phyloP scores from a whole-genome alignment of 2,113 vertebrate species.

The Recurvirostra avosetta region DNA sequence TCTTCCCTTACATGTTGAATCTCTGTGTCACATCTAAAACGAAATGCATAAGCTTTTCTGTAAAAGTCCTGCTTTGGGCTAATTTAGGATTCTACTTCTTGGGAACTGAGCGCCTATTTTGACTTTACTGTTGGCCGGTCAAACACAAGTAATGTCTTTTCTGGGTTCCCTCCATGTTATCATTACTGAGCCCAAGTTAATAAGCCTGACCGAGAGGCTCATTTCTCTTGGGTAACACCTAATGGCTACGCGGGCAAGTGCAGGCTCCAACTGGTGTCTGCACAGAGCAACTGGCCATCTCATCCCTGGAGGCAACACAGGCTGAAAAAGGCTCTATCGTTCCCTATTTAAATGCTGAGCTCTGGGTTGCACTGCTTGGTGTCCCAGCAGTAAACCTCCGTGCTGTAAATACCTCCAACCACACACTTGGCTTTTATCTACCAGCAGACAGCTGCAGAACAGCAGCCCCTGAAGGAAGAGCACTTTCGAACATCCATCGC shows the following conservation, averaged over 20 bases:
- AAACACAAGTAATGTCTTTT: background rate
- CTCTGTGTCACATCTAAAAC: background rate
- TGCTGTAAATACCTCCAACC: background rate
- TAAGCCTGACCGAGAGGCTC: background rate
- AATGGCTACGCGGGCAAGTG: accelerated
- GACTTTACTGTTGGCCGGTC: background rate
- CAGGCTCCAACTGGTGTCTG: background rate
- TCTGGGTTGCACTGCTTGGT: background rate
- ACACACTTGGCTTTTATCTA: background rate
- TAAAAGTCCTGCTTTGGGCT: background rate
- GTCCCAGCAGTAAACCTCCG: background rate
- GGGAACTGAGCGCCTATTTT: background rate
- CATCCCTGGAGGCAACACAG: background rate
- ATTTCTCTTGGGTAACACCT: background rate
- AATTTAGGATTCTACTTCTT: background rate
- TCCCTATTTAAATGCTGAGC: background rate
- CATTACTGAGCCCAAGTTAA: background rate
- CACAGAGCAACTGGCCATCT: background rate
- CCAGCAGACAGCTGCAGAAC: background rate
- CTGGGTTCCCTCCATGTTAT: background rate
- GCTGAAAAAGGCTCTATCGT: background rate
- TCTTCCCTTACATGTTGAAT: background rate
- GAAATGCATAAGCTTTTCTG: background rate
- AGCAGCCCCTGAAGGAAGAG: background rate
- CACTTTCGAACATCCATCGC: background rate